These are phyloP conservation scores for Colostygia pectinataria DNA, from an alignment of 2,888 invertebrate species.

Conservation along the genomic window DNA sequence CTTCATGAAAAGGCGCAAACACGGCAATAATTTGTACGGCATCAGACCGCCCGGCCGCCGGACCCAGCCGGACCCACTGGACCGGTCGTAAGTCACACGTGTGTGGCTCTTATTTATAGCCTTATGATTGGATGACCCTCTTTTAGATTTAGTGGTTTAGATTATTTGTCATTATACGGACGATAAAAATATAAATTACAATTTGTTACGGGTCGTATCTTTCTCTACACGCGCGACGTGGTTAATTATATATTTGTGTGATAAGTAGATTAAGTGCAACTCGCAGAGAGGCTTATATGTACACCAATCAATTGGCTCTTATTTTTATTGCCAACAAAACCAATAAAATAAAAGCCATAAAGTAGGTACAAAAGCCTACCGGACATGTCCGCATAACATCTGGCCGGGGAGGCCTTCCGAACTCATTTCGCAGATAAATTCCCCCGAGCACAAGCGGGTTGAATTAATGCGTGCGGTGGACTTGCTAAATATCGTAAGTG, in stretches of 20 bases:
- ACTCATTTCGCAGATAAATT: slow-evolving; percentile 40
- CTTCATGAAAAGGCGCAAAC: slow-evolving; percentile 45
- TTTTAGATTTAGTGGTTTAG: slow-evolving; percentile 37
- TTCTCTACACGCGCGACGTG: background rate
- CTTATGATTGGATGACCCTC: slow-evolving; percentile 47
- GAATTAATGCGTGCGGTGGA: slow-evolving; percentile 36
- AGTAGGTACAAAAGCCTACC: slow-evolving; percentile 25
- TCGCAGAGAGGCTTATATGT: too few relatives aligned
- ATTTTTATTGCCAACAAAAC: background rate
- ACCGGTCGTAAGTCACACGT: slow-evolving; percentile 25
- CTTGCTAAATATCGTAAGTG: slow-evolving; percentile 28
- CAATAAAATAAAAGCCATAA: slow-evolving; percentile 16
- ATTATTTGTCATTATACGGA: slow-evolving; percentile 19
- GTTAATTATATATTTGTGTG: too few relatives aligned
- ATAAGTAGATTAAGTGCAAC: too few relatives aligned
- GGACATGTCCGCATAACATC: slow-evolving; percentile 31
- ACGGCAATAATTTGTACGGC: slow-evolving; percentile 47
- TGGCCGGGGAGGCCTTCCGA: slow-evolving; percentile 30
- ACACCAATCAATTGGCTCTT: too few relatives aligned
- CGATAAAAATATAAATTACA: slow-evolving; percentile 2
- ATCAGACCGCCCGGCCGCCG: slow-evolving; percentile 11
- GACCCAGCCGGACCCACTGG: slow-evolving; percentile 15
- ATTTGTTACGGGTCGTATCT: slow-evolving; percentile 1
- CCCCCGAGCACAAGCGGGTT: slow-evolving; percentile 32
- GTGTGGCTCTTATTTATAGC: slow-evolving; percentile 43